phyloP scores from a whole-genome alignment of 2,797 vertebrate species.

The Eulemur mongoz region DNA sequence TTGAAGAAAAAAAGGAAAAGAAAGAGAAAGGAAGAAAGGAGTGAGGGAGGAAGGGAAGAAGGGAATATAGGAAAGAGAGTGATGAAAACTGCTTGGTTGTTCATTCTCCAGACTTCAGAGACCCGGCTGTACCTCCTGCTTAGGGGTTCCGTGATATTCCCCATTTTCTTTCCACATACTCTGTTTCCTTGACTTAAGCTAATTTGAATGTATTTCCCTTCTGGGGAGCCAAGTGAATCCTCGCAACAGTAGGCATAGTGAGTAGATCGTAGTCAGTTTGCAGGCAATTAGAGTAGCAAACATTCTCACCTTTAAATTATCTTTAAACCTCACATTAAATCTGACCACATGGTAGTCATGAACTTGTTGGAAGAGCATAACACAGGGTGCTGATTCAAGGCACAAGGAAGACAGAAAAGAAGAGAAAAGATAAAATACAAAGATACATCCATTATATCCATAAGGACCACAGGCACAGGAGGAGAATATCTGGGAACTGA shows the following conservation, averaged over 20 bases:
- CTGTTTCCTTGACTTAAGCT: background rate
- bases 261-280: background rate
- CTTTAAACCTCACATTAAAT: background rate
- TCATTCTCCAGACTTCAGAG: background rate
- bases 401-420: background rate
- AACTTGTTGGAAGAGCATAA: background rate
- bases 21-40: background rate
- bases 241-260: background rate
- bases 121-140: background rate
- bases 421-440: background rate
- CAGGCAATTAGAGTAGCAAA: background rate
- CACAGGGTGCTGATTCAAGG: background rate
- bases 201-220: background rate
- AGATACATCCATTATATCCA: background rate
- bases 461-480: background rate
- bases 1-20: background rate
- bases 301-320: background rate
- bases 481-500: background rate
- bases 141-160: background rate
- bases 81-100: background rate
- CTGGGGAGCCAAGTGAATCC: background rate
- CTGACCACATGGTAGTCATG: background rate
- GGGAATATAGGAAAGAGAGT: background rate
- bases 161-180: background rate
- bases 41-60: fast-evolving